Conservation (phyloP, 1,140 invertebrate species). For the Cepaea nemoralis region DNA sequence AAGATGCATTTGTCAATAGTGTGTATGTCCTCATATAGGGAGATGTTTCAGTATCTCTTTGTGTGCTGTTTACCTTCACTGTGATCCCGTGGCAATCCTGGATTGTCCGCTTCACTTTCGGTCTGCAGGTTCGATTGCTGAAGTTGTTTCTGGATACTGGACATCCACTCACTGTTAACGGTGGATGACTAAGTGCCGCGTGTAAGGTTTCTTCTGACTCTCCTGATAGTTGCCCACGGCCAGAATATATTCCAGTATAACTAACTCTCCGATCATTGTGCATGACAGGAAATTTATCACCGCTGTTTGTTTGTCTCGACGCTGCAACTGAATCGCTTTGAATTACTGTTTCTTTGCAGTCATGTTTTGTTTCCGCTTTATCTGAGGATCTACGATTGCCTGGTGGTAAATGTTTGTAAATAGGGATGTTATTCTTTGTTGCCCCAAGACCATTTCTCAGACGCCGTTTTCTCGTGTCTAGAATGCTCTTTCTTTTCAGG, state of each 20-base stretch:
- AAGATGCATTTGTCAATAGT: too few relatives aligned
- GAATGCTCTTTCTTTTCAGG: background rate
- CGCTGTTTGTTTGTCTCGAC: background rate
- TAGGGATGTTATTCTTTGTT: background rate
- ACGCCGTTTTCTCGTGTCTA: background rate
- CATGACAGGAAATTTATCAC: background rate
- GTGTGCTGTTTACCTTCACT: background rate
- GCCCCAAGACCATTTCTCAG: background rate
- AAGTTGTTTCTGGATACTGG: background rate
- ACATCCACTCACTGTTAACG: conserved; percentile 1
- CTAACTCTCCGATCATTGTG: background rate
- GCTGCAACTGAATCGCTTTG: background rate
- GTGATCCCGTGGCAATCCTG: background rate
- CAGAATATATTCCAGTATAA: too few relatives aligned
- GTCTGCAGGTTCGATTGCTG: background rate
- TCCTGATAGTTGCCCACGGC: background rate
- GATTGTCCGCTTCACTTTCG: background rate
- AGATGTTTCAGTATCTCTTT: background rate
- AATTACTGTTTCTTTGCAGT: too few relatives aligned
- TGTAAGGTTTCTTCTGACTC: background rate
- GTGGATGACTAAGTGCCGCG: background rate
- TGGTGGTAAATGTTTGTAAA: too few relatives aligned
- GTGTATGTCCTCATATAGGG: too few relatives aligned
- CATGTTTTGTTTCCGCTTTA: background rate
- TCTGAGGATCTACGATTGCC: background rate